Conservation (phyloP, 2,797 vertebrate species). For the Mallotus villosus region DNA sequence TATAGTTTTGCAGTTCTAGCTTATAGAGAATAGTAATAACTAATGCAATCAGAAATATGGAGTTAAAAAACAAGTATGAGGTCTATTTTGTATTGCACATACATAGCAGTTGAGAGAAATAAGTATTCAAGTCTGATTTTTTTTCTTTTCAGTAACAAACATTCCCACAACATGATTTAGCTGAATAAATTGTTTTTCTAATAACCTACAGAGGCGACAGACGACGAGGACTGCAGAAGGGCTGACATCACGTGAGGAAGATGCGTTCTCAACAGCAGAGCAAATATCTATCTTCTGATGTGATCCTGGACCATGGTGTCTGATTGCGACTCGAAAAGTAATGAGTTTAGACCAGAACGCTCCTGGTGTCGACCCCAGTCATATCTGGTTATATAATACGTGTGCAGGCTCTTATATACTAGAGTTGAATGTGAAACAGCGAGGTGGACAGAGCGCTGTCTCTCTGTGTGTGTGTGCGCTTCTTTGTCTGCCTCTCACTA, state of each 20-base stretch:
- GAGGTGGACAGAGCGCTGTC: no score
- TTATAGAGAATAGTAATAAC: slow-evolving; percentile 30
- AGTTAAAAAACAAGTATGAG: slow-evolving; percentile 30
- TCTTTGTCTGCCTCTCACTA: neutral
- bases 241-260: slow-evolving; percentile 5
- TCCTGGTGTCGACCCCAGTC: neutral
- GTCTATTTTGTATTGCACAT: slow-evolving; percentile 65
- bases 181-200: slow-evolving; percentile 4
- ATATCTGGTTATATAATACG: neutral
- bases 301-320: neutral
- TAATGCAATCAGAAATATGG: slow-evolving; percentile 8
- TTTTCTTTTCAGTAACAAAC: slow-evolving; percentile 36
- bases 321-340: neutral
- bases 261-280: neutral
- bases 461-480: neutral
- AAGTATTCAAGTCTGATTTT: slow-evolving; percentile 61
- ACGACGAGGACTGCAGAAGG: slow-evolving; percentile 8
- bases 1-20: slow-evolving; percentile 14
- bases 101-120: slow-evolving; percentile 41
- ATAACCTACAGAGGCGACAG: neutral
- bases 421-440: no score
- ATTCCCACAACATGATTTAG: slow-evolving; percentile 26
- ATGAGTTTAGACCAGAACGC: neutral
- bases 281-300: neutral
- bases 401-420: neutral